phyloP scores from a whole-genome alignment of 2,797 vertebrate genomes.

The Gobio occitaniae region DNA sequence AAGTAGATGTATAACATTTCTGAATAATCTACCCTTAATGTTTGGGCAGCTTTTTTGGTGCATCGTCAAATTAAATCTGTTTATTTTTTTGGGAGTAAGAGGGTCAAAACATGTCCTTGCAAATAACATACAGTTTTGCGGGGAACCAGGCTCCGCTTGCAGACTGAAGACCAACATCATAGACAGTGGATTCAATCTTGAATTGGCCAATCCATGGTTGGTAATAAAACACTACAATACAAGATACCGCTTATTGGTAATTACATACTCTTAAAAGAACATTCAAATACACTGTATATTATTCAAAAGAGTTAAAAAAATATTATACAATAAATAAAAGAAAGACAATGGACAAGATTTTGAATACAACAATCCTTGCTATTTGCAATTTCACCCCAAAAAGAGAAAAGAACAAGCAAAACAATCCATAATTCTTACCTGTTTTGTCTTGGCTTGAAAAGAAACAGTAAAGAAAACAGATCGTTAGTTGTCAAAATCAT shows the following conservation, averaged over 20 bases:
- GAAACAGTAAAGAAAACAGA: constrained; percentile 40
- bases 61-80: background rate
- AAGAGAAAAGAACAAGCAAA: background rate
- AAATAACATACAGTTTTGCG: constrained; percentile 71
- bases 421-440: constrained; percentile 66
- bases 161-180: constrained; percentile 71
- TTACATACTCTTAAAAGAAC: background rate
- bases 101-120: background rate
- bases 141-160: constrained; percentile 67
- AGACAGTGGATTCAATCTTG: constrained; percentile 67
- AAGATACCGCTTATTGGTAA: constrained; percentile 17
- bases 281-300: background rate
- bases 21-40: background rate
- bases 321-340: background rate
- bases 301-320: background rate
- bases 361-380: background rate
- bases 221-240: constrained; percentile 71
- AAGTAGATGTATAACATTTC: background rate
- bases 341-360: background rate
- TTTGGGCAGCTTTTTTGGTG: background rate
- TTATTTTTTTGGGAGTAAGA: background rate
- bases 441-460: constrained; percentile 62
- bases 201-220: constrained; percentile 78
- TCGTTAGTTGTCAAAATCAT: background rate
- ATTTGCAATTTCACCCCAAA: constrained; percentile 1